phyloP scores from a whole-genome alignment of 2,888 invertebrate species.

The Diplolepis rosae region DNA sequence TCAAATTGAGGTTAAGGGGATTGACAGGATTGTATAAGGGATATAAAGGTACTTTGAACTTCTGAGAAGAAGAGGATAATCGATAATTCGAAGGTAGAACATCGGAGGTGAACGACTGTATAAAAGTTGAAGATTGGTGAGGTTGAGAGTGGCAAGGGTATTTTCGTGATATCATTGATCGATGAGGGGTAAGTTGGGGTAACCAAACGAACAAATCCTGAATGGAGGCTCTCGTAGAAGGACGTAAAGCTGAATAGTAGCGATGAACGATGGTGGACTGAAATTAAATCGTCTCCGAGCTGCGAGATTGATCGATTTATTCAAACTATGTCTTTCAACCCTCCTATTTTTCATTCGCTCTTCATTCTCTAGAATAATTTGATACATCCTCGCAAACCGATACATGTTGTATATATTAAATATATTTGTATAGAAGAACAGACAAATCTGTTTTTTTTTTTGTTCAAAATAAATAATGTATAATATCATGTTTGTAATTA shows the following conservation, averaged over 20 bases:
- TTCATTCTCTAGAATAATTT: not conserved
- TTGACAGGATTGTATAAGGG: conserved; percentile 37
- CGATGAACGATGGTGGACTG: conserved; percentile 27
- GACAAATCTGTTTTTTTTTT: not conserved
- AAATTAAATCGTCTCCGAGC: conserved; percentile 27
- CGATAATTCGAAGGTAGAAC: conserved; percentile 48
- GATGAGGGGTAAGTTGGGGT: conserved; percentile 11
- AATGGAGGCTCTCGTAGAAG: conserved; percentile 18
- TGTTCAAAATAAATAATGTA: not conserved
- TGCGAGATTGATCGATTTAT: conserved; percentile 22
- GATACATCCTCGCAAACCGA: conserved; percentile 7
- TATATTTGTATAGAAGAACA: conserved; percentile 16
- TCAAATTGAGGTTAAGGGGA: conserved; percentile 44
- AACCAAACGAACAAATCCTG: conserved; percentile 25
- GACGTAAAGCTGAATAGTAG: conserved; percentile 23
- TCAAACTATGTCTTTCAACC: conserved; percentile 3
- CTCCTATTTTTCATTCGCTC: conserved; percentile 6
- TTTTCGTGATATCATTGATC: conserved; percentile 11
- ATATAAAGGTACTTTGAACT: conserved; percentile 41
- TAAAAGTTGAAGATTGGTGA: not conserved
- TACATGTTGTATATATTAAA: not conserved
- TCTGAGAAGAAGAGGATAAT: conserved; percentile 47
- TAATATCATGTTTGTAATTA: not conserved
- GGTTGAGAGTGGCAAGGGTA: conserved; percentile 10
- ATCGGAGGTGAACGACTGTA: conserved; percentile 36